Conservation (phyloP, 1,140 invertebrate species). For the Tribolium madens region DNA sequence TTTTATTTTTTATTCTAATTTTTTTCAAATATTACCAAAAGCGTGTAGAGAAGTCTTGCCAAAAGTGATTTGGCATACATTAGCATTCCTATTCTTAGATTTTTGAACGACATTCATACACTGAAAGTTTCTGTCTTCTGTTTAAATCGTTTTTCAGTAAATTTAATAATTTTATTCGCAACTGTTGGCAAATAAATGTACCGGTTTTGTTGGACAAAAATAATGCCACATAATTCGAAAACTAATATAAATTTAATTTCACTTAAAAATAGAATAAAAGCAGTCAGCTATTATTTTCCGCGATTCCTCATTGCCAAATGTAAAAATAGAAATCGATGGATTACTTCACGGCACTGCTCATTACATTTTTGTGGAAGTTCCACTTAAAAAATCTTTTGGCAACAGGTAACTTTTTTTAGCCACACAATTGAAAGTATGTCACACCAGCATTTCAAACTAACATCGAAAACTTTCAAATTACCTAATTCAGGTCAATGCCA, state of each 20-base stretch:
- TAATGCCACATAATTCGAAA: background rate
- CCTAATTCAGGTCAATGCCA: slow-evolving; percentile 52
- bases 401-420: background rate
- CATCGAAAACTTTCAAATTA: slow-evolving; percentile 32
- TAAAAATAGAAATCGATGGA: background rate
- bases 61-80: background rate
- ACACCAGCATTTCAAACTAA: background rate
- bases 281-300: background rate
- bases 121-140: background rate
- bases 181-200: background rate
- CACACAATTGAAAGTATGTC: background rate
- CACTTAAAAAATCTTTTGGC: background rate
- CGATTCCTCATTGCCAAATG: background rate
- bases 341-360: background rate
- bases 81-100: background rate
- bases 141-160: background rate
- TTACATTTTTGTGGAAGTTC: background rate
- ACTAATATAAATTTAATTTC: background rate
- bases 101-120: background rate
- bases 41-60: background rate
- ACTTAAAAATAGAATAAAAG: background rate
- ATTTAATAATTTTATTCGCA: background rate
- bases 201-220: background rate
- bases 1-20: background rate
- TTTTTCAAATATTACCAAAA: background rate